These are phyloP conservation scores for Hyperoodon ampullatus DNA, from an alignment of 2,113 vertebrate species.

Conservation along the genomic window DNA sequence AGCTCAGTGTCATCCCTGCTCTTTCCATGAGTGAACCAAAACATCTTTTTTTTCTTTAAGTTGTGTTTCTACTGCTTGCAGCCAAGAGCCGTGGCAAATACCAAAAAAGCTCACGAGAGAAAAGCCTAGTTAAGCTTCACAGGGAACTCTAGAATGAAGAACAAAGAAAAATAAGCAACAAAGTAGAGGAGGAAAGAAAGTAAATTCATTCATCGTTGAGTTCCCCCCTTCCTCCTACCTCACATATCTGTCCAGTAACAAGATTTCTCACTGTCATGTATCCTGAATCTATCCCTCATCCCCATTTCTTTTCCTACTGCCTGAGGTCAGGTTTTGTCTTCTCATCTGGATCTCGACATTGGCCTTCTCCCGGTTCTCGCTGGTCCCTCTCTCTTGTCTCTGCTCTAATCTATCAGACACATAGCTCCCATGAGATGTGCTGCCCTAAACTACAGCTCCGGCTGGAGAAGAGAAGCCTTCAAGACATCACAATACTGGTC, in stretches of 20 bases:
- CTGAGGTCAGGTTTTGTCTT: neutral
- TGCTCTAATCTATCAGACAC: neutral
- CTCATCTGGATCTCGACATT: neutral
- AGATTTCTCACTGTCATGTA: neutral
- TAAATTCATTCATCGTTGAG: neutral
- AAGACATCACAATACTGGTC: neutral
- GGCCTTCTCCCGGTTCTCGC: neutral
- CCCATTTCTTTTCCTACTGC: neutral
- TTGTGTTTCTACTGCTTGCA: neutral
- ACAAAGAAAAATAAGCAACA: neutral
- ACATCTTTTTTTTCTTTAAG: neutral
- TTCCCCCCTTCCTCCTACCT: neutral
- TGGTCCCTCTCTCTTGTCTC: neutral
- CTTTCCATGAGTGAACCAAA: neutral
- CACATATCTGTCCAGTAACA: neutral
- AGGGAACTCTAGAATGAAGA: neutral
- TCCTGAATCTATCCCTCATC: neutral
- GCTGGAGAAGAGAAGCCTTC: conserved; percentile 2
- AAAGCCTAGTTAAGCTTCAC: neutral
- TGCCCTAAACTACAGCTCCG: neutral
- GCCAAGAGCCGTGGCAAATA: neutral
- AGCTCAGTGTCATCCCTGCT: neutral
- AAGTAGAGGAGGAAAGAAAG: neutral
- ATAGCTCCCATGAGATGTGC: neutral
- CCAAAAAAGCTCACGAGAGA: neutral